phyloP scores from a whole-genome alignment of 2,113 vertebrate genomes.

The Onychostruthus taczanowskii region DNA sequence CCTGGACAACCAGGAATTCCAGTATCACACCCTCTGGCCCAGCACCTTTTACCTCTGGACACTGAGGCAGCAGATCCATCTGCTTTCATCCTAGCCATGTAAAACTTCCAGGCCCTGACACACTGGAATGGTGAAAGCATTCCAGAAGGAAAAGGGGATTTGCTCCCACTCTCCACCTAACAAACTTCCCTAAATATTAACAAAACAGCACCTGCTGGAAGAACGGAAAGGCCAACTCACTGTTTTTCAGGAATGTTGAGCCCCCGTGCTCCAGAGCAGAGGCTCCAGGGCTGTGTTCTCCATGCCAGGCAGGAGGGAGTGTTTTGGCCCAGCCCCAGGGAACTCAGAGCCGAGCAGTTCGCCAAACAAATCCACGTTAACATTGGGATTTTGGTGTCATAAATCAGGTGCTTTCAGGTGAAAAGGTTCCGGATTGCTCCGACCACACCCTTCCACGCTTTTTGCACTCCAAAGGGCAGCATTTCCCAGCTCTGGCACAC shows the following conservation, averaged over 20 bases:
- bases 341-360: neutral
- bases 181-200: neutral
- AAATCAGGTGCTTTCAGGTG: neutral
- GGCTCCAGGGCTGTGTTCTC: neutral
- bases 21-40: neutral
- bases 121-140: fast-evolving
- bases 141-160: neutral
- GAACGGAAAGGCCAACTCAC: neutral
- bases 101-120: neutral
- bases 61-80: neutral
- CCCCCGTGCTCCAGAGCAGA: neutral
- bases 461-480: neutral
- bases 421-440: neutral
- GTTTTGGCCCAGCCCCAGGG: neutral
- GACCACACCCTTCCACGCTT: neutral
- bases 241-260: neutral
- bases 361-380: constrained; percentile 1
- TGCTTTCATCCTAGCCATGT: too few species aligned
- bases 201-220: neutral
- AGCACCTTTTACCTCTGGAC: neutral
- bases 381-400: neutral
- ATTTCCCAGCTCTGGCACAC: neutral
- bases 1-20: neutral
- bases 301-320: neutral
- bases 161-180: neutral